phyloP scores from a whole-genome alignment of 2,888 invertebrate genomes.

The Epirrhoe alternata region DNA sequence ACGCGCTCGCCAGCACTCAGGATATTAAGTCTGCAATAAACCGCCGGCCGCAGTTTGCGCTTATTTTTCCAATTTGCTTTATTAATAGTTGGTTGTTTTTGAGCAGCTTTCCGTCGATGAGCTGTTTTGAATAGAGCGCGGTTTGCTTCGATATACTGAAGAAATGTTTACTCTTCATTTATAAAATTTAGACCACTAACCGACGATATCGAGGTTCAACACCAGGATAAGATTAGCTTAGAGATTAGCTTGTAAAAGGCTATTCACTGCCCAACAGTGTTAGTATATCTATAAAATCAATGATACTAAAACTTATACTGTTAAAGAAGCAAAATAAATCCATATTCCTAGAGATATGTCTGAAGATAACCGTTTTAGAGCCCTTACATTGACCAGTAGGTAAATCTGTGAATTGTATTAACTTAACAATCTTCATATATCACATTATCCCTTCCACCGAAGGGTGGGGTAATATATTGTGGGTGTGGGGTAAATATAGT shows the following conservation, averaged over 20 bases:
- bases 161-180: not conserved
- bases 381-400: not conserved
- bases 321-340: no score
- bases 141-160: not conserved
- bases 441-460: slow-evolving; percentile 28
- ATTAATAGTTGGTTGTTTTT: slow-evolving; percentile 39
- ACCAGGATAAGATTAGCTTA: no score
- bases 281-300: no score
- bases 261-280: no score
- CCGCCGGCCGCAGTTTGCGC: slow-evolving; percentile 31
- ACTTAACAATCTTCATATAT: slow-evolving; percentile 20
- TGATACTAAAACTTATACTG: no score
- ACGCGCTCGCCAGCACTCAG: slow-evolving; percentile 31
- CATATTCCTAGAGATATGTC: not conserved
- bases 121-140: slow-evolving; percentile 12
- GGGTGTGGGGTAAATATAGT: slow-evolving; percentile 18
- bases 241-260: no score
- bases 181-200: no score
- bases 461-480: slow-evolving; percentile 14
- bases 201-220: no score
- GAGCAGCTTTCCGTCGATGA: slow-evolving; percentile 26
- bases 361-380: not conserved
- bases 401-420: slow-evolving; percentile 23
- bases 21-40: slow-evolving; percentile 61
- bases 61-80: slow-evolving; percentile 43